Evolutionary conservation across 2,888 invertebrate species (phyloP).

Genomic region (Eubasilissa splendida): DNA sequence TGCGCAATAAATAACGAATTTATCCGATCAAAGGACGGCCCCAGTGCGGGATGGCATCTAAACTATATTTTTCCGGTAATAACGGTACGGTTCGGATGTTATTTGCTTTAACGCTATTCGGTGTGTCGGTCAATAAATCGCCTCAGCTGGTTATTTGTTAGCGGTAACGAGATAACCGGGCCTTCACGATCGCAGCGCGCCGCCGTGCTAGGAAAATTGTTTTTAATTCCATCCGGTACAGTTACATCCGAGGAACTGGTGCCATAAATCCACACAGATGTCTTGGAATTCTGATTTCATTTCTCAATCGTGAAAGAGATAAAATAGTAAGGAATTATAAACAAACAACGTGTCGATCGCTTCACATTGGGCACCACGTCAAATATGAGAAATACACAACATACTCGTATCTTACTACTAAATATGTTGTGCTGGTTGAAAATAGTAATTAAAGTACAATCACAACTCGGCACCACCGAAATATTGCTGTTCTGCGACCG

Average conservation of each 20-base stretch:
- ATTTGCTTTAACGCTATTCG: slow-evolving; percentile 12
- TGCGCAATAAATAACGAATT: too few species aligned
- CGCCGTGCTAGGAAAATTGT: slow-evolving; percentile 1
- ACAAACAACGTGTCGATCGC: too few species aligned
- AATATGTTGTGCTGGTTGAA: too few species aligned
- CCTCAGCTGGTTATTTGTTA: background rate
- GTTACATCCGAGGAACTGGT: background rate
- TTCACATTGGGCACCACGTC: too few species aligned
- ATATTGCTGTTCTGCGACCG: too few species aligned
- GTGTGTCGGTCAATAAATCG: background rate
- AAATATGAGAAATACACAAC: too few species aligned
- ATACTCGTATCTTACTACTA: too few species aligned
- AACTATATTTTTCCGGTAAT: background rate
- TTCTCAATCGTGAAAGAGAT: slow-evolving; percentile 10
- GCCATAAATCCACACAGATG: background rate
- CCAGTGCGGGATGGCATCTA: background rate
- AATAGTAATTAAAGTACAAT: too few species aligned
- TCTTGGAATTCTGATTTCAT: background rate
- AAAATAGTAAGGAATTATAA: background rate
- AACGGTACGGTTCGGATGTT: background rate
- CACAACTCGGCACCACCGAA: too few species aligned
- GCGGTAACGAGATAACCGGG: slow-evolving; percentile 3
- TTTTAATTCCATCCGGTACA: slow-evolving; percentile 11
- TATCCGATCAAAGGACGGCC: background rate
- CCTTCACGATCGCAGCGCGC: background rate